Evolutionary conservation across 2,113 vertebrate species (phyloP).

Genomic region (Sceloporus undulatus): DNA sequence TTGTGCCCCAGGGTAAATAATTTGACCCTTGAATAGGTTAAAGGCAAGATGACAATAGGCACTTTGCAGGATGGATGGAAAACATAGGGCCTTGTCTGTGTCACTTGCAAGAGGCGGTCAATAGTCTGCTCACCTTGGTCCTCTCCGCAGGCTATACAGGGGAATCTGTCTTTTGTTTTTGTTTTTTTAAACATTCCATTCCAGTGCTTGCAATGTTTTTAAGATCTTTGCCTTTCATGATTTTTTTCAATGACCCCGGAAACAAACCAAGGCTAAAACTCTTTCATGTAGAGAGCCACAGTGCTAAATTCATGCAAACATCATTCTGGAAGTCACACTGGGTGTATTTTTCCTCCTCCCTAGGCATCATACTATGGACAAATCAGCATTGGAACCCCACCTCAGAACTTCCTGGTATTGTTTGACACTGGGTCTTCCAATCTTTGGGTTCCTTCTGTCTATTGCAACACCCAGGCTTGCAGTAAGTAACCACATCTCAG

Average conservation of each 20-base stretch:
- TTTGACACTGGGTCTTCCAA: constrained; percentile 72
- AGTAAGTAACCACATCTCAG: constrained; percentile 47
- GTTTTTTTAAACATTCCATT: too few relatives aligned
- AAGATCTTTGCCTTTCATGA: background rate
- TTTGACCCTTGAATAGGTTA: background rate
- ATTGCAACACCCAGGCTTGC: constrained; percentile 60
- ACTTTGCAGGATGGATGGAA: background rate
- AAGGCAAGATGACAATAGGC: background rate
- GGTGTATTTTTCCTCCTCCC: background rate
- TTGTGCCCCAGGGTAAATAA: too few relatives aligned
- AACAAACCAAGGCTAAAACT: background rate
- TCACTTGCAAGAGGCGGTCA: too few relatives aligned
- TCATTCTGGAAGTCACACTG: background rate
- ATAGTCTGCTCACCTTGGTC: too few relatives aligned
- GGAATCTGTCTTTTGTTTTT: too few relatives aligned
- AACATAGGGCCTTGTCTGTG: too few relatives aligned
- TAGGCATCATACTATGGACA: constrained; percentile 71
- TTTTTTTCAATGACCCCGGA: background rate
- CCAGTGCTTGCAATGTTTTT: too few relatives aligned
- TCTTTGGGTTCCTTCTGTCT: constrained; percentile 71
- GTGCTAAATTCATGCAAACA: background rate
- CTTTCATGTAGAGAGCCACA: too few relatives aligned
- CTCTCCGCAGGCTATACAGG: too few relatives aligned
- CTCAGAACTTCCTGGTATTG: constrained; percentile 63
- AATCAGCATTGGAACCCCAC: constrained; percentile 70